These are phyloP conservation scores for Falco cherrug DNA, from an alignment of 2,797 vertebrate species.

Conservation along the genomic window DNA sequence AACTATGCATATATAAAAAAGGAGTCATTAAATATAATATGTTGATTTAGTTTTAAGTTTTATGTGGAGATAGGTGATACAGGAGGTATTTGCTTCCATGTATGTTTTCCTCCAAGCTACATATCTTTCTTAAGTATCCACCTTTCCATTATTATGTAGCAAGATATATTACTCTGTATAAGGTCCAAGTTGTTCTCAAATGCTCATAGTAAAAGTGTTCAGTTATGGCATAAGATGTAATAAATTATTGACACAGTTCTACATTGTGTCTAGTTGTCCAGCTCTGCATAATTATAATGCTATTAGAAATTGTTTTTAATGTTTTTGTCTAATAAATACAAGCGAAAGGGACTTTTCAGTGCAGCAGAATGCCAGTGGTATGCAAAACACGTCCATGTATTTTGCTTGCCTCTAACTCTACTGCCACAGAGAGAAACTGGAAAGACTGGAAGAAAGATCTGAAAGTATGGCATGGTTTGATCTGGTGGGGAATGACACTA, in stretches of 20 bases:
- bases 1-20: conserved; percentile 54
- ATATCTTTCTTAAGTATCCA: conserved; percentile 47
- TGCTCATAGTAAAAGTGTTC: conserved; percentile 51
- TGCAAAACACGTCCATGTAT: neutral
- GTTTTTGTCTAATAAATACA: conserved; percentile 49
- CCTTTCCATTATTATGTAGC: conserved; percentile 51
- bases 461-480: neutral
- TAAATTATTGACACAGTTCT: conserved; percentile 73
- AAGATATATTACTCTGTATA: conserved; percentile 64
- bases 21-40: conserved; percentile 37
- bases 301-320: neutral
- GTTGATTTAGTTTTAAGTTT: conserved; percentile 60
- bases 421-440: neutral
- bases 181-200: conserved; percentile 56
- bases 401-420: neutral
- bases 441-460: neutral
- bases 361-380: neutral
- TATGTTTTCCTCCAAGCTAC: conserved; percentile 57
- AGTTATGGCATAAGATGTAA: conserved; percentile 57
- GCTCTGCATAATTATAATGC: conserved; percentile 12
- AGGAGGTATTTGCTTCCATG: conserved; percentile 46
- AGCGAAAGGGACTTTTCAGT: neutral
- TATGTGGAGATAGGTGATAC: conserved; percentile 35
- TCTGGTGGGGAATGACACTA: neutral
- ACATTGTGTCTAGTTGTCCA: conserved; percentile 44